Base-by-base conservation (phyloP, 2,888 invertebrate genomes). In the Tillus elongatus region DNA sequence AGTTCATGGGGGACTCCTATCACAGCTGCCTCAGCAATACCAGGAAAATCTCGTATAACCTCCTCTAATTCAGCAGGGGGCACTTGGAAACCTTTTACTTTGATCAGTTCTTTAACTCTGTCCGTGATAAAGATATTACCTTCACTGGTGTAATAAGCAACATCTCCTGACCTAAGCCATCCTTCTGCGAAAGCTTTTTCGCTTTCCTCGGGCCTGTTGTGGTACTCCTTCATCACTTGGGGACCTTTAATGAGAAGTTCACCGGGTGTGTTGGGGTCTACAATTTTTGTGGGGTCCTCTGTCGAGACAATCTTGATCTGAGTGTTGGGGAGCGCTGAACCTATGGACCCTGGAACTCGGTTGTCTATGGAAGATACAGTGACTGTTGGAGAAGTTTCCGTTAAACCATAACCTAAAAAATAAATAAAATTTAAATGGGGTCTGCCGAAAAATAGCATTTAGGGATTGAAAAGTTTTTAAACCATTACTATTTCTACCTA, bases 41-140 rank as follows among this genome's bases (percentile, higher is more conserved):
- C 73, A 0, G 85, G 82, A 61, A 86, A 82, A 29, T 74, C 71
- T 40, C 82, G 72, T 1, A 89, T 55, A 3, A 85, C 53, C 34
- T 72, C 77, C 63, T 92, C 92, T 14, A 92, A 61, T 62, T 92
- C 92, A 1, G 91, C 90, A 12, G 92, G 92, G 6, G 91, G 78
- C 4, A 92, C 90, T 76, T 89, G 75, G 53, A 69, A 76, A 2
- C 70, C 77, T 61, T 75, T 78, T n/a, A 63, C 64, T 51, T 90
- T 91, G 40, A 90, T 90, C 24, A 90, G 67, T 57, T 89, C 88
- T 57, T 89, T 89, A 32, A 82, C 58, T 45, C 90, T 73, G 54
- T 86, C 89, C 15, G 79, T 75, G 40, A 90, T 74, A 48, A 72
- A 82, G 44, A 85, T 66, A 35, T 60, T 57, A 1, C 80, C 79